Conservation (phyloP, 2,797 vertebrate genomes). For the Mus minutoides region DNA sequence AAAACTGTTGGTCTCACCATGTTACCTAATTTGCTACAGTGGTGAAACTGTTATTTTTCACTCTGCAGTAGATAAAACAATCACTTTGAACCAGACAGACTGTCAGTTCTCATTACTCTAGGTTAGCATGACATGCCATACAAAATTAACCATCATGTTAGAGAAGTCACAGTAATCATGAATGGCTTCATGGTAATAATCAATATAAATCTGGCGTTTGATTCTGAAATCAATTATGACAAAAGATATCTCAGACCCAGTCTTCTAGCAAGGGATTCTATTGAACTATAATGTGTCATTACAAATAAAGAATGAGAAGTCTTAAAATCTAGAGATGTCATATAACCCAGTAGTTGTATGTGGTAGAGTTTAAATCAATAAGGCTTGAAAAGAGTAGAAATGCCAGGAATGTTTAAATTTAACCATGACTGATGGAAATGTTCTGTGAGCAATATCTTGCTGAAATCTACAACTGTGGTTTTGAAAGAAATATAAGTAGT, state of each 20-base stretch:
- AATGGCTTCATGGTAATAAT: constrained; percentile 77
- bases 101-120: constrained; percentile 83
- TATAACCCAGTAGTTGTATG: constrained; percentile 32
- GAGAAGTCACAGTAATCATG: constrained; percentile 78
- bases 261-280: constrained; percentile 64
- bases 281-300: constrained; percentile 62
- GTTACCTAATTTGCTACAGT: constrained; percentile 55
- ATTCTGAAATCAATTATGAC: constrained; percentile 82
- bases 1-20: constrained; percentile 20
- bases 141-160: constrained; percentile 79
- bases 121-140: constrained; percentile 68
- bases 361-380: constrained; percentile 70
- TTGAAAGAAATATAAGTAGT: constrained; percentile 26
- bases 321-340: constrained; percentile 61
- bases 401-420: constrained; percentile 70
- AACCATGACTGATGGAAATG: constrained; percentile 64
- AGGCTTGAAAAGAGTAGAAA: constrained; percentile 69
- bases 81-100: constrained; percentile 72
- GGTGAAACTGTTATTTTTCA: constrained; percentile 74
- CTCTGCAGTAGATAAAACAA: constrained; percentile 72
- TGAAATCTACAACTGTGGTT: constrained; percentile 16
- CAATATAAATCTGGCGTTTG: constrained; percentile 78
- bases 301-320: constrained; percentile 70
- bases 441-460: background rate
- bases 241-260: constrained; percentile 59